Base-by-base conservation (phyloP, 2,797 vertebrate species). In the Gouania willdenowi region DNA sequence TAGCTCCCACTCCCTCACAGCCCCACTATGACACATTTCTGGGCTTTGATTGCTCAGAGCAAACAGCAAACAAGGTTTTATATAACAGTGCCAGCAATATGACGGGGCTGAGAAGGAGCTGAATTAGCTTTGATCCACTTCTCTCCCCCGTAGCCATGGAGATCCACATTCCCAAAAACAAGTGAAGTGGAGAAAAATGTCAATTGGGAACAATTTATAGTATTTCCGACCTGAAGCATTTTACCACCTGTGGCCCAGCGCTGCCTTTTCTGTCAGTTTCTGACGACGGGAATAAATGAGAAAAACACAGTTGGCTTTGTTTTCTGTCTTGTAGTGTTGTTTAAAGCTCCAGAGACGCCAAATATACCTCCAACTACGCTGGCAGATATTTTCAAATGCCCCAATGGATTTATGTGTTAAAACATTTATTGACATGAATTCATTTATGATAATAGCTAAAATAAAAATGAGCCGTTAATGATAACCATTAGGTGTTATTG, bases 401-500 rank as follows among this genome's bases (percentile, higher is more conserved):
- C n/a, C n/a, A n/a, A n/a, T n/a, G n/a, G n/a, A n/a, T n/a, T n/a
- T n/a, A n/a, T n/a, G n/a, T n/a, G n/a, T n/a, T n/a, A n/a, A n/a
- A n/a, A n/a, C 61, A 66, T 75, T 73, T 69, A 62, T 75, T 68
- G 59, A 26, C 43, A 43, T 7, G 41, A 66, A 62, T n/a, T n/a
- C n/a, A n/a, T n/a, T n/a, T n/a, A n/a, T n/a, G n/a, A n/a, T n/a
- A n/a, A n/a, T n/a, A n/a, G n/a, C n/a, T n/a, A n/a, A n/a, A n/a
- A n/a, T n/a, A n/a, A n/a, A n/a, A n/a, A n/a, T n/a, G n/a, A n/a
- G n/a, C n/a, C n/a, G n/a, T n/a, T n/a, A n/a, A n/a, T n/a, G n/a
- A n/a, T n/a, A n/a, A n/a, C n/a, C n/a, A n/a, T n/a, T n/a, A n/a
- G n/a, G n/a, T n/a, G n/a, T n/a, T n/a, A n/a, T n/a, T n/a, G n/a